Evolutionary conservation across 2,797 vertebrate species (phyloP).

Genomic region (Malurus leucopterus): DNA sequence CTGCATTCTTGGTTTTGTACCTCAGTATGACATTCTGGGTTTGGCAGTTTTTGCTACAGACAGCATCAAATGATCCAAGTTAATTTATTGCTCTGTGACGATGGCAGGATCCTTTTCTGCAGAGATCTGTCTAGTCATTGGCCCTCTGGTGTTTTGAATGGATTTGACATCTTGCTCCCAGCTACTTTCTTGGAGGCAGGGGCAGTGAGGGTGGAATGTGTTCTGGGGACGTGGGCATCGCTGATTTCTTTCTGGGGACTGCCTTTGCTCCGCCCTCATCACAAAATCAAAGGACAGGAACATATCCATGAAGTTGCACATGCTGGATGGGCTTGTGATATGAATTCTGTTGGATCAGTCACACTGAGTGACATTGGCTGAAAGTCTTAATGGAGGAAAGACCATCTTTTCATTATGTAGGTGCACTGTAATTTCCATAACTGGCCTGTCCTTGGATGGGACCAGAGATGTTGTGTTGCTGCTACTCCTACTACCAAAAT

Average conservation of each 20-base stretch:
- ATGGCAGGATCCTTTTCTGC: not conserved
- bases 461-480: not conserved
- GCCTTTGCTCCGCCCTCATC: not conserved
- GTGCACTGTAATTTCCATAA: not conserved
- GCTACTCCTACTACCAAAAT: not conserved
- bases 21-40: not conserved
- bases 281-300: not conserved
- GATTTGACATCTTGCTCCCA: not conserved
- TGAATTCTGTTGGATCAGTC: not conserved
- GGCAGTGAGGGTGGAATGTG: fast-evolving
- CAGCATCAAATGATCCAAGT: not conserved
- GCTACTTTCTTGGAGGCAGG: not conserved
- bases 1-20: not conserved
- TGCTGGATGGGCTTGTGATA: not conserved
- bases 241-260: not conserved
- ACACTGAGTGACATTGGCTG: not conserved
- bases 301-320: fast-evolving
- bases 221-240: not conserved
- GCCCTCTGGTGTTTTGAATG: not conserved
- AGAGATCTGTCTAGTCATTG: not conserved
- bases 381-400: not conserved
- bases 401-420: not conserved
- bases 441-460: not conserved
- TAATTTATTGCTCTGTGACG: not conserved
- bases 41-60: not conserved